Base-by-base conservation (phyloP, 2,888 invertebrate species). In the Seira sanloemensis region DNA sequence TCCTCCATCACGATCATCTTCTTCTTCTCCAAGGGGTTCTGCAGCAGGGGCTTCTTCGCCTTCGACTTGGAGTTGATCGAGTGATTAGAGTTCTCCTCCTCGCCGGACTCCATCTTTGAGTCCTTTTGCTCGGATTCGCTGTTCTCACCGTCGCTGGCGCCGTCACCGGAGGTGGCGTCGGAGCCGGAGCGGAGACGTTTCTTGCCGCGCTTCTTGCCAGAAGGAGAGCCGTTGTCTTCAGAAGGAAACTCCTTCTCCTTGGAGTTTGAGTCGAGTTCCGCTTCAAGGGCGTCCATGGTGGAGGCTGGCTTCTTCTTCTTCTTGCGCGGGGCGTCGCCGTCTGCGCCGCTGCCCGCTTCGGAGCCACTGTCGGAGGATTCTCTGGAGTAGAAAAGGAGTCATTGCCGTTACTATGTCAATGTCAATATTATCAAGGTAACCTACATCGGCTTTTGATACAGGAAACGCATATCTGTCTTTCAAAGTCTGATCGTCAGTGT, bases 131-230 rank as follows among this genome's bases (percentile, higher is more conserved):
- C 90, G 25, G 86, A 90, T 58, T 87, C 89, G 26, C 90, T 90
- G 73, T 91, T 90, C 67, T 79, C 82, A 4, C 91, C 91, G 16
- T 90, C 90, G 12, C 80, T 86, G 65, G 90, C 90, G 12, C 80
- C 86, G 65, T 90, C 90, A 1, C 81, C 83, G n/a, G 80, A 74
- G 24, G 76, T 77, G 0, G 71, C 77, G 26, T 86, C 87, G 2
- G 87, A 87, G 1, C 80, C 80, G 62, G 90, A 90, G 92, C 89
- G 91, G 92, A 88, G 92, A 92, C 89, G 91, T 90, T 77, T 91
- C 91, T 58, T 91, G 91, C 71, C 92, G 19, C 50, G 82, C 88
- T 88, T 80, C 88, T 81, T 84, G 85, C 82, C 90, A 9, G 54
- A 54, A 23, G 62, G 9, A 37, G 19, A 66, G 23, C 83, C 77